These are phyloP conservation scores for Nowickia ferox DNA, from an alignment of 2,888 invertebrate species.

Conservation along the genomic window DNA sequence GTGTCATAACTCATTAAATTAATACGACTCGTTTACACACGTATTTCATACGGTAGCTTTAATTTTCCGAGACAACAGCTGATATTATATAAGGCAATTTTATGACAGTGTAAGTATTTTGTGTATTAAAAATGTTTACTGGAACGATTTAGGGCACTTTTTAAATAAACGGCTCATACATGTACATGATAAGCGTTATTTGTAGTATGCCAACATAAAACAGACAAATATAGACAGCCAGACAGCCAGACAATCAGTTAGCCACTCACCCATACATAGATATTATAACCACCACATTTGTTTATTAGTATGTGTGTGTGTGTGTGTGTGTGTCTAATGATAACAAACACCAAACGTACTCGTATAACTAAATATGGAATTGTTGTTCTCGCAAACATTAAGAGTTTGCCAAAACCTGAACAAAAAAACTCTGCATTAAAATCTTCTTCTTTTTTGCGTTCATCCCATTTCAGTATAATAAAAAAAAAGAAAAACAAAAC, in stretches of 20 bases:
- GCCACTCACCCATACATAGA: background rate
- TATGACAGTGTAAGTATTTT: no score
- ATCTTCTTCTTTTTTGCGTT: conserved; percentile 21
- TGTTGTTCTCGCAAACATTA: background rate
- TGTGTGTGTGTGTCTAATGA: conserved; percentile 6
- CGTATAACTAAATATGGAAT: conserved; percentile 21
- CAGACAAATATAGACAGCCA: no score
- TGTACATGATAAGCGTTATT: conserved; percentile 50
- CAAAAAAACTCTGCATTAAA: conserved; percentile 12
- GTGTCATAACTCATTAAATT: no score
- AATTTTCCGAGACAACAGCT: no score
- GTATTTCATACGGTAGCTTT: no score
- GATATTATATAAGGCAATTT: no score
- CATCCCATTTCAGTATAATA: conserved; percentile 7
- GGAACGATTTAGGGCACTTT: no score
- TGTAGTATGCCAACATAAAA: background rate
- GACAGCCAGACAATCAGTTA: conserved; percentile 1
- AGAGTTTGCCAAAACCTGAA: conserved; percentile 5
- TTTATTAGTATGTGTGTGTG: conserved; percentile 7
- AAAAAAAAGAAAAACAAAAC: conserved; percentile 52
- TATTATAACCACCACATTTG: background rate
- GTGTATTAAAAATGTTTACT: no score
- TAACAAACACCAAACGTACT: conserved; percentile 14
- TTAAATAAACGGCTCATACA: background rate
- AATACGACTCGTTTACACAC: no score